phyloP scores from a whole-genome alignment of 2,113 vertebrate genomes.

The Zosterops pallidus region DNA sequence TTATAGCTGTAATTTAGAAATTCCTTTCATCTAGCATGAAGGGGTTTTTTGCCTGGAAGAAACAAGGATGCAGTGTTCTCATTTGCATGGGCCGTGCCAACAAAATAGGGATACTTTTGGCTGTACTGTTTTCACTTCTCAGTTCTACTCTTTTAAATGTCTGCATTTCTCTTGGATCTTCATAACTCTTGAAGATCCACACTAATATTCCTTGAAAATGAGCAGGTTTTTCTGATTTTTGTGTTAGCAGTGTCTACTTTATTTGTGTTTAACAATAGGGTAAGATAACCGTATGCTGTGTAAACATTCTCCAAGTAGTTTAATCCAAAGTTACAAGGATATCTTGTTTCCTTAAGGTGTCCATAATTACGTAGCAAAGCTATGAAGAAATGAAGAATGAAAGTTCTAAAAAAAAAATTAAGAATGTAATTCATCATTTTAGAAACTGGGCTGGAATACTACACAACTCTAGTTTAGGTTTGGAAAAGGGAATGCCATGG shows the following conservation, averaged over 20 bases:
- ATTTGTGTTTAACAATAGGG: neutral
- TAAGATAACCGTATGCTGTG: neutral
- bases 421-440: neutral
- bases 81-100: conserved; percentile 29
- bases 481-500: neutral
- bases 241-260: neutral
- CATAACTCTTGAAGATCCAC: neutral
- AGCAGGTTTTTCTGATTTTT: neutral
- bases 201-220: neutral
- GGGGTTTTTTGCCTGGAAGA: conserved; percentile 2
- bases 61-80: conserved; percentile 37
- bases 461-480: neutral
- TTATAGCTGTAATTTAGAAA: conserved; percentile 36
- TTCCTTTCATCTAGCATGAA: conserved; percentile 57
- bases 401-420: no score
- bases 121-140: neutral
- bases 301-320: conserved; percentile 10
- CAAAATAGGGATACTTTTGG: neutral
- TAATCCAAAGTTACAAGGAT: neutral
- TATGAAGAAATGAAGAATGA: neutral
- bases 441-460: neutral
- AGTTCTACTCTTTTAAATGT: neutral
- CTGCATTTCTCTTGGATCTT: neutral
- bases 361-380: neutral
- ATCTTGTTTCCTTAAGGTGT: conserved; percentile 24